phyloP scores from a whole-genome alignment of 2,113 vertebrate genomes.

The Panthera tigris region DNA sequence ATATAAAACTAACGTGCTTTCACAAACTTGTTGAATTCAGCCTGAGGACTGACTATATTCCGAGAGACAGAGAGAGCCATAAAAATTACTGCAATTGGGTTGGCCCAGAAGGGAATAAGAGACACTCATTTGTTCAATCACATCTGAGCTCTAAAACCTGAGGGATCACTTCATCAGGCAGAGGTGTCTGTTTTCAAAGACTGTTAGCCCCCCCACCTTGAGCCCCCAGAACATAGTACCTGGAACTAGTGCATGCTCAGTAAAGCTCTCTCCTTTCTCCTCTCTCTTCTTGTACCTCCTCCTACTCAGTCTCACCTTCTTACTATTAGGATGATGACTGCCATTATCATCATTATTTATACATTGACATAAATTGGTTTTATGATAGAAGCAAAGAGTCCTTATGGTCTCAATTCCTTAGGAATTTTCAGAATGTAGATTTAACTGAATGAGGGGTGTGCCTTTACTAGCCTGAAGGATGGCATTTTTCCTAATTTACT shows the following conservation, averaged over 20 bases:
- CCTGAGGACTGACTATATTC: not conserved
- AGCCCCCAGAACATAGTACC: too few species aligned
- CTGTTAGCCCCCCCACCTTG: rapidly evolving
- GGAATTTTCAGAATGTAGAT: not conserved
- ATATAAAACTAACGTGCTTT: not conserved
- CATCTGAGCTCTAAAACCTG: not conserved
- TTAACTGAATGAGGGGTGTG: not conserved
- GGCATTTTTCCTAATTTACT: not conserved
- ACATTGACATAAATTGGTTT: not conserved
- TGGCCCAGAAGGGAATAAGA: not conserved
- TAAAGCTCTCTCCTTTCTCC: not conserved
- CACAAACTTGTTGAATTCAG: not conserved
- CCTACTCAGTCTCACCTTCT: not conserved
- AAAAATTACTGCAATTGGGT: not conserved
- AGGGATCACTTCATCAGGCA: not conserved
- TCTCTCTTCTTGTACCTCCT: not conserved
- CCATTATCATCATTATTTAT: not conserved
- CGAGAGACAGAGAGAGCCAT: not conserved
- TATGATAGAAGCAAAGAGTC: not conserved
- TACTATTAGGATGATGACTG: not conserved
- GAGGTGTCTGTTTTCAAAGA: not conserved
- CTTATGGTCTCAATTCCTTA: not conserved
- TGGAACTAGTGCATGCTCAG: too few species aligned
- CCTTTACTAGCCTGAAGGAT: not conserved
- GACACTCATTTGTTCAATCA: not conserved